A percentile compares a stretch with the other conserved stretches of the same genome.
These are phyloP conservation scores for Heliconius ethilla DNA, from an alignment of 2,888 invertebrate genomes.

Conservation along the genomic window DNA sequence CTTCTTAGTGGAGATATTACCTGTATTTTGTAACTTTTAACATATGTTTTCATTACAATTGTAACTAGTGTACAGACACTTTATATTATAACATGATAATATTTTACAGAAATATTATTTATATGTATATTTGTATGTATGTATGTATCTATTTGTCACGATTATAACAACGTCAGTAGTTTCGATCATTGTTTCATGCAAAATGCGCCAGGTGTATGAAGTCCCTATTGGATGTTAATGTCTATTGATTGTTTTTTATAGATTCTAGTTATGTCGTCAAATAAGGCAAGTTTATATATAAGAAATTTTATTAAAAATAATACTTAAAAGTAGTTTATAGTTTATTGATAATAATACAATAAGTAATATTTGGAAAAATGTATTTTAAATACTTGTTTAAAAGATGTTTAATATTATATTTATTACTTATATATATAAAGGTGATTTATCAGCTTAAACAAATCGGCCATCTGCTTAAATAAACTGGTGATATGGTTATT, in stretches of 20 bases:
- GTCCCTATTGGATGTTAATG: slow-evolving; percentile 33
- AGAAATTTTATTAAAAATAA: too few relatives aligned
- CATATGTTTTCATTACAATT: too few relatives aligned
- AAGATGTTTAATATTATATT: not conserved
- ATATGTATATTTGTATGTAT: not conserved
- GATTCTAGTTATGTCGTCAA: not conserved
- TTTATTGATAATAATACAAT: too few relatives aligned
- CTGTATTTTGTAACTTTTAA: too few relatives aligned
- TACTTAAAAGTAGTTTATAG: too few relatives aligned
- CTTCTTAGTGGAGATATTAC: not conserved
- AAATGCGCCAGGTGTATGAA: slow-evolving; percentile 25
- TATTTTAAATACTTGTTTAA: too few relatives aligned
- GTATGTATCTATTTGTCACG: not conserved
- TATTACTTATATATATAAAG: not conserved
- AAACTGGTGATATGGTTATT: not conserved
- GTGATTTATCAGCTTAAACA: not conserved
- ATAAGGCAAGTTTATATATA: too few relatives aligned
- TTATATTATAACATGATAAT: not conserved
- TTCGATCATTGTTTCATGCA: slow-evolving; percentile 33
- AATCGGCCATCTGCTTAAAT: not conserved
- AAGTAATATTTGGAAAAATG: too few relatives aligned
- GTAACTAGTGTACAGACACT: too few relatives aligned
- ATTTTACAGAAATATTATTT: not conserved
- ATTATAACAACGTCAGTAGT: not conserved
- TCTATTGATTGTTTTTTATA: slow-evolving; percentile 5